These are phyloP conservation scores for Stigmatopora argus DNA, from an alignment of 2,113 vertebrate genomes.

Conservation along the genomic window DNA sequence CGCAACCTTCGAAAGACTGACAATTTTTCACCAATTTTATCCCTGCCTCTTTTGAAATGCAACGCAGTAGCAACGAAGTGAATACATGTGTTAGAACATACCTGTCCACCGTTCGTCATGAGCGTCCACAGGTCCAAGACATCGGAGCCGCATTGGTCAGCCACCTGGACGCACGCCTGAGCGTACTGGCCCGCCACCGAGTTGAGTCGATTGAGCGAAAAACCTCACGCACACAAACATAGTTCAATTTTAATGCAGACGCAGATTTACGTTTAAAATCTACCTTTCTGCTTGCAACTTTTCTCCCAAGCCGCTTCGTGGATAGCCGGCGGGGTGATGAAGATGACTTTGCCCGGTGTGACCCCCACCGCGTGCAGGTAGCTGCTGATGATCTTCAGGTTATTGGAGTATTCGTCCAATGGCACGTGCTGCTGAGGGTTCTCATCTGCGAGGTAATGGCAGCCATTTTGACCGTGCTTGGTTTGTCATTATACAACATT, in stretches of 20 bases:
- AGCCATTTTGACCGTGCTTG: too few relatives aligned
- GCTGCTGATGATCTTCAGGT: constrained; percentile 75
- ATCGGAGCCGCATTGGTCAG: constrained; percentile 71
- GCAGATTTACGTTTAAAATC: background rate
- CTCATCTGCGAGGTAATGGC: constrained; percentile 66
- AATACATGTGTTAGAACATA: constrained; percentile 42
- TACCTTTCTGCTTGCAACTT: constrained; percentile 82
- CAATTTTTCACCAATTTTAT: too few relatives aligned
- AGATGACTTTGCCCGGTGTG: constrained; percentile 70
- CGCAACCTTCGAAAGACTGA: too few relatives aligned
- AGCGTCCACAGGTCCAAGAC: constrained; percentile 87
- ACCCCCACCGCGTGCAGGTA: constrained; percentile 73
- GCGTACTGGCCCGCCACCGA: constrained; percentile 78
- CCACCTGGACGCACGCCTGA: constrained; percentile 75
- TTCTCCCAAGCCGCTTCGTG: constrained; percentile 81
- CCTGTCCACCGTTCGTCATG: constrained; percentile 83
- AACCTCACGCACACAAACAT: constrained; percentile 57
- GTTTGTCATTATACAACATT: too few relatives aligned
- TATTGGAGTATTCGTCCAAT: constrained; percentile 77
- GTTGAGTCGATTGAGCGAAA: constrained; percentile 79
- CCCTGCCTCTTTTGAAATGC: too few relatives aligned
- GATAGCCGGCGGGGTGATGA: constrained; percentile 85
- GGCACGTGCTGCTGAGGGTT: constrained; percentile 87
- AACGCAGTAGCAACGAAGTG: too few relatives aligned
- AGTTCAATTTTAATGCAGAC: background rate